phyloP scores from a whole-genome alignment of 2,797 vertebrate species.

The Aphelocoma californica region DNA sequence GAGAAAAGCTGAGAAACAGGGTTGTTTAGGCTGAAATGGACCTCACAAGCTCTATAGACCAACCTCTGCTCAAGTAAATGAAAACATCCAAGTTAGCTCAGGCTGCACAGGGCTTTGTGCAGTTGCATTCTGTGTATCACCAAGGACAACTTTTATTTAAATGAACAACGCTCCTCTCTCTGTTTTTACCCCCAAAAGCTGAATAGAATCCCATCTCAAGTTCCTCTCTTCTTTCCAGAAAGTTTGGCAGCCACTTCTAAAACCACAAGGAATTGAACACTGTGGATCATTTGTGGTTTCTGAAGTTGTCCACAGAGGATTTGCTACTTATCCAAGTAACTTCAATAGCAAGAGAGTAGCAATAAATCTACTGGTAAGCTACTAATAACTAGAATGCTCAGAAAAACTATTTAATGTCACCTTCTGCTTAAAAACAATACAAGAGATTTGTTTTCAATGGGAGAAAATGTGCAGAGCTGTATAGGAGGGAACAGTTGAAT shows the following conservation, averaged over 20 bases:
- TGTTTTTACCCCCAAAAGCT: background rate
- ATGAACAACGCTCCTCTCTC: background rate
- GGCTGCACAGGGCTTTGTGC: background rate
- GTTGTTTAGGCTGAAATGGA: background rate
- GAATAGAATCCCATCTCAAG: background rate
- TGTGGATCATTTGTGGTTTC: background rate
- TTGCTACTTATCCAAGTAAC: background rate
- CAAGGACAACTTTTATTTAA: conserved; percentile 42
- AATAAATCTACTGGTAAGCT: background rate
- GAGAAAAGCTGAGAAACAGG: background rate
- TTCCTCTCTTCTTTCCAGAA: background rate
- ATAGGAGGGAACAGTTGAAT: background rate
- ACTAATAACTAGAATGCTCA: background rate
- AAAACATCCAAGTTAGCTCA: background rate
- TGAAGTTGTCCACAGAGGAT: background rate
- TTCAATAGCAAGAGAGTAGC: background rate
- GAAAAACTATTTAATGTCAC: background rate
- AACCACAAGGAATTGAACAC: background rate
- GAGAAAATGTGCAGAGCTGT: background rate
- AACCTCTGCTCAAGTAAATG: background rate
- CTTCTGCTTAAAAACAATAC: background rate
- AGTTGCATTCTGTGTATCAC: background rate
- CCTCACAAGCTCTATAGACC: background rate
- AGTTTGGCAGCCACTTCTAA: background rate
- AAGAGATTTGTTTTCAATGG: background rate